Percentiles rank a stretch among this genome's conserved stretches.
Conservation (phyloP, 2,113 vertebrate genomes). For the Gallinago media region DNA sequence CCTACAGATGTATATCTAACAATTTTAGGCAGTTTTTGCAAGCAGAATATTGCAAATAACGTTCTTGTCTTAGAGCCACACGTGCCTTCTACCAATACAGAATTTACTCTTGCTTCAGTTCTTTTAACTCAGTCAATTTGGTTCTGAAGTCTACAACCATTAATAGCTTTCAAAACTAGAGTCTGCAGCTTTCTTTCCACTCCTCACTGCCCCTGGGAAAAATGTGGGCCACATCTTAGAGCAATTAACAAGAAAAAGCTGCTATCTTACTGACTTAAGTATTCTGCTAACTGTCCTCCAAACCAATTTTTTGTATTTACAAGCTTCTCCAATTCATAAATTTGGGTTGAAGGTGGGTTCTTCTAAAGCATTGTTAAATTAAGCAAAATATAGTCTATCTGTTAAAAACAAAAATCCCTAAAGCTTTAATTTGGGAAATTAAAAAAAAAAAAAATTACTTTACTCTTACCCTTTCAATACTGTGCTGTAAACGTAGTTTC, state of each 20-base stretch:
- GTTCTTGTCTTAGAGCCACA: not conserved
- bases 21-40: not conserved
- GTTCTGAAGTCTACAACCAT: not conserved
- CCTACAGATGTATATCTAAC: not conserved
- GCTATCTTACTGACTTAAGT: not conserved
- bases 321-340: not conserved
- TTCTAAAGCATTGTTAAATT: not conserved
- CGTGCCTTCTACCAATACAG: not conserved
- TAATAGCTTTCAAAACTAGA: not conserved
- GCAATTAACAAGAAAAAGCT: not conserved
- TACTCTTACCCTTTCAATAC: slow-evolving; percentile 91
- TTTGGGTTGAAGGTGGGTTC: not conserved
- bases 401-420: not conserved
- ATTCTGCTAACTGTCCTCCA: not conserved
- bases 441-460: not conserved
- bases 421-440: not conserved
- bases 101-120: not conserved
- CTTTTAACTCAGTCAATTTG: not conserved
- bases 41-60: not conserved
- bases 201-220: not conserved
- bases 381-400: not conserved
- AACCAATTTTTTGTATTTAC: not conserved
- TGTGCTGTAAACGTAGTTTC: slow-evolving; percentile 97
- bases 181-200: not conserved
- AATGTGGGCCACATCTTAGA: not conserved